Evolutionary conservation across 2,113 vertebrate species (phyloP).

Genomic region (Grantiella picta): DNA sequence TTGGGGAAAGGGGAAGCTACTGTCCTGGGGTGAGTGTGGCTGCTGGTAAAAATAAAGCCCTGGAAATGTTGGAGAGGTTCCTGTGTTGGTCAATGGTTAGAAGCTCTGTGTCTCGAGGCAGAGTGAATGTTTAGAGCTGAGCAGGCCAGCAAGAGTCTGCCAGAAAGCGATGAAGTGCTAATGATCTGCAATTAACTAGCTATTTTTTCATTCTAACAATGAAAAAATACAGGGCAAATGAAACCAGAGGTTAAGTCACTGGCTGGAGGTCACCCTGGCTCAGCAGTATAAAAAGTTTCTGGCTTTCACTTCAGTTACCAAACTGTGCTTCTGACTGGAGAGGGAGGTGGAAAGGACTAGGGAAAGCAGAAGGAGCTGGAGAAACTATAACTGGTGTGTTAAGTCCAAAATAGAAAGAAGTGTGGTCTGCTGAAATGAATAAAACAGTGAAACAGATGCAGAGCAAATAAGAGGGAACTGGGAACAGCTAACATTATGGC

Average conservation of each 20-base stretch:
- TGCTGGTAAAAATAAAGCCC: not conserved
- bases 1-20: not conserved
- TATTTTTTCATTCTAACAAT: not conserved
- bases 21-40: not conserved
- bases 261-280: not conserved
- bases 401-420: not conserved
- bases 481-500: not conserved
- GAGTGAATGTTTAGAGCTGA: not conserved
- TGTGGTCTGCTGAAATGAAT: not conserved
- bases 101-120: not conserved
- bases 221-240: not conserved
- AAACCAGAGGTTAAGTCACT: not conserved
- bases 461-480: not conserved
- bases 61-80: not conserved
- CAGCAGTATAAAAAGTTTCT: not conserved
- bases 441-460: not conserved
- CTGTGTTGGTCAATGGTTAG: accelerated
- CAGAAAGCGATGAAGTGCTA: not conserved
- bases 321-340: not conserved
- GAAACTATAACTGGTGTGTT: not conserved
- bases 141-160: not conserved
- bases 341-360: not conserved
- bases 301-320: not conserved
- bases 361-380: not conserved
- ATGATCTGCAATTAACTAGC: not conserved